Base-by-base conservation (phyloP, 2,113 vertebrate genomes). In the Pterocles burchelli region DNA sequence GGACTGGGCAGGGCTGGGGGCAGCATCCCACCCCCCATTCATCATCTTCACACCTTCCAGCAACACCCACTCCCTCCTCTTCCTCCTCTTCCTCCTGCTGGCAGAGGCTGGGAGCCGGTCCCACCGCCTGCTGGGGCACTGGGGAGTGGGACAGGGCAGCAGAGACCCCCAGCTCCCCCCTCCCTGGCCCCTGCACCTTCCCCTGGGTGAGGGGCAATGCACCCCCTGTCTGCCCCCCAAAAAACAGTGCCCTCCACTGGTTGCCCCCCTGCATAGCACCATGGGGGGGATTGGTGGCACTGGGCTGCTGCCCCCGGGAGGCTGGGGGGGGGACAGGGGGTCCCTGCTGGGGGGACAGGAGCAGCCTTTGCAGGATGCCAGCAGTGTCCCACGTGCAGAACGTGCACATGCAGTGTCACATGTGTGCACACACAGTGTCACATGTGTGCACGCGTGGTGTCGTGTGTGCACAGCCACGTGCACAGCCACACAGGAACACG, bases 151-250 rank as follows among this genome's bases (percentile, higher is more conserved):
- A 63, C 0, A 1, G 19, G n/a, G 41, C 46, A 11, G 48, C 0
- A 0, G 8, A 10, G 7, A 33, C 11, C 34, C 11, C 41, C 17
- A 14, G 22, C 18, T 41, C 25, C 62, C 25, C 62, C 12, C 14
- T 54, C 22, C 11, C 5, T 5, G 7, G 5, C 2, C 10, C 19
- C 1, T 11, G 58, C 36, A 51, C 41, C 0, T 0, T 34, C 31
- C 31, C 38, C 24, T 2, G 15, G 29, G 3, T 8, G 22, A 9
- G 16, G 34, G 34, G 17, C 29, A 46, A 38, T 18, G 36, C 28
- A 7, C 21, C 51, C 29, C 15, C 11, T 54, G 11, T 11, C 13
- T 25, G 29, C 21, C 36, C 20, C 10, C 26, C 71, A 5, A 3
- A 5, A 9, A 28, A 7, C 45, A 71, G 36, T 22, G 4, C 6